A percentile compares a stretch with the other conserved stretches of the same genome.
These are phyloP conservation scores for Parauchenoglanis ngamensis DNA, from an alignment of 2,797 vertebrate genomes.

Conservation along the genomic window DNA sequence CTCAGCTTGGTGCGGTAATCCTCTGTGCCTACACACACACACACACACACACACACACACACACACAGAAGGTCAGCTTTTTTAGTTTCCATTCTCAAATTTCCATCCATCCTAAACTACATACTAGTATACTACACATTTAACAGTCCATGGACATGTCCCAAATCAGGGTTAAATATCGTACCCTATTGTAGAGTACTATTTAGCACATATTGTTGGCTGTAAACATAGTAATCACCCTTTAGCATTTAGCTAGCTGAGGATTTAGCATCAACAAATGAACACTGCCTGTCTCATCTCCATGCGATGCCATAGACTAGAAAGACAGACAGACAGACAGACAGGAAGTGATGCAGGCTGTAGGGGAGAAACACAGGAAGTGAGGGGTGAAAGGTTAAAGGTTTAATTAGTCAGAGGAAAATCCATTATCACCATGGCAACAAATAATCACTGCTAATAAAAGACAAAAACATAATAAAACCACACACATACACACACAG, in stretches of 20 bases:
- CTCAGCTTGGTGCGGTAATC: conserved; percentile 96
- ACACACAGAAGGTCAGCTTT: neutral
- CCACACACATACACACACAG: conserved; percentile 60
- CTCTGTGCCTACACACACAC: conserved; percentile 85
- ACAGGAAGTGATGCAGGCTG: conserved; percentile 20
- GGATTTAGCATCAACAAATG: neutral
- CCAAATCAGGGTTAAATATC: neutral
- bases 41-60: conserved; percentile 50
- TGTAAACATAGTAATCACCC: neutral
- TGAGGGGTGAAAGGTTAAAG: conserved; percentile 22
- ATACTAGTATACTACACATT: neutral
- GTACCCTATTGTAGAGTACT: neutral
- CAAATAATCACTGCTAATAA: conserved; percentile 38
- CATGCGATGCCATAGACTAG: neutral
- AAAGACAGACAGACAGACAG: neutral
- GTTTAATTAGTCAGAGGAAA: conserved; percentile 54
- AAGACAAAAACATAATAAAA: conserved; percentile 5
- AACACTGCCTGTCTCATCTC: neutral
- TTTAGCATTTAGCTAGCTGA: neutral
- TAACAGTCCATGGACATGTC: neutral
- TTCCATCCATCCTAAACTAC: neutral
- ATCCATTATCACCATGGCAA: conserved; percentile 52
- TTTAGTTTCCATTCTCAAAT: neutral
- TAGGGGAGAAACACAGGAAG: neutral
- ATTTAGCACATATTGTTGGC: neutral